These are phyloP conservation scores for Pseudococcus jackbeardsleyi DNA, from an alignment of 2,888 invertebrate species.

Conservation along the genomic window DNA sequence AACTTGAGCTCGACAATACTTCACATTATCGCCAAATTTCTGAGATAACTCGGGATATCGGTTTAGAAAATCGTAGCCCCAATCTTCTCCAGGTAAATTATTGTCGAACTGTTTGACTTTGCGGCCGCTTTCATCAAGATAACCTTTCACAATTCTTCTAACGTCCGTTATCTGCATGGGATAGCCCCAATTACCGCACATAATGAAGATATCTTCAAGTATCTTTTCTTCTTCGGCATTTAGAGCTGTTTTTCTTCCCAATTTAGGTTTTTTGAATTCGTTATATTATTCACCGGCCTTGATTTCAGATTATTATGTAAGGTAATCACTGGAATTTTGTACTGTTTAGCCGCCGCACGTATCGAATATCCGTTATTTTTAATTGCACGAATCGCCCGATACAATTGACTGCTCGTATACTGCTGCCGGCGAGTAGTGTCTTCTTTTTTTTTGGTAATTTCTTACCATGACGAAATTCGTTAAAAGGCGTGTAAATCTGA, in stretches of 20 bases:
- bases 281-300: no score
- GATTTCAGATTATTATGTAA: no score
- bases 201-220: neutral
- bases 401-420: no score
- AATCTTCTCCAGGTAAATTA: slow-evolving; percentile 25
- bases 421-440: no score
- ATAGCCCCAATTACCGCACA: neutral
- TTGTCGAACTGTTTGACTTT: neutral
- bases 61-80: neutral
- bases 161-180: neutral
- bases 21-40: neutral
- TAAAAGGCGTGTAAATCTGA: no score
- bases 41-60: neutral
- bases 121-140: neutral
- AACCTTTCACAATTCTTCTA: neutral
- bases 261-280: neutral
- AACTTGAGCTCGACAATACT: neutral
- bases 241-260: neutral
- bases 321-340: no score
- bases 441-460: no score
- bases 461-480: no score
- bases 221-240: neutral
- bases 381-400: no score
- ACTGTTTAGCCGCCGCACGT: no score
- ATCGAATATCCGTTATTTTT: no score